A percentile compares a stretch with the other conserved stretches of the same genome.
Conservation (phyloP, 92 coral and sea anemone species). For the Epizoanthus stellaris region DNA sequence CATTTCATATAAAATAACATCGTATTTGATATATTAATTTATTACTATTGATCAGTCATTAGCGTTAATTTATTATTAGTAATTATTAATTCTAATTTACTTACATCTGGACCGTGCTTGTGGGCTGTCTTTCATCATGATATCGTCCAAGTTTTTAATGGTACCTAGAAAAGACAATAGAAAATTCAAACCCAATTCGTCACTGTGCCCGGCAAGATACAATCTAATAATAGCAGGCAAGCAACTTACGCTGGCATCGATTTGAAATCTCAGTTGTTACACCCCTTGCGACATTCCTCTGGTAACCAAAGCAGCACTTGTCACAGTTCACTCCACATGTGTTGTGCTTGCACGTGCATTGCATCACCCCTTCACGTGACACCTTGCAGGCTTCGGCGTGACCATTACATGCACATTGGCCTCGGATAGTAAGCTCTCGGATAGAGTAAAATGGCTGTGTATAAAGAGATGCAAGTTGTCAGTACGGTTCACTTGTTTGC, state of each 20-base stretch:
- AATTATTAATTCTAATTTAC: neutral
- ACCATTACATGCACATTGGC: constrained; percentile 68
- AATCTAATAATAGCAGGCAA: no score
- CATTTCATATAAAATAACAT: no score
- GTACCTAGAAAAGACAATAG: neutral
- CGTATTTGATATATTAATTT: no score
- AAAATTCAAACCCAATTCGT: no score
- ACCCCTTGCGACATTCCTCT: constrained; percentile 6
- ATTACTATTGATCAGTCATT: no score
- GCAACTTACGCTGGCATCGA: no score
- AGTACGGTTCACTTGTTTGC: neutral
- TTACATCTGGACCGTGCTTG: constrained; percentile 3
- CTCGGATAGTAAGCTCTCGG: constrained; percentile 52
- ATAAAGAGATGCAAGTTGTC: neutral
- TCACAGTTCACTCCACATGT: constrained; percentile 72
- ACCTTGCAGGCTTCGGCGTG: constrained; percentile 62
- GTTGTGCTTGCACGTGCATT: constrained; percentile 64
- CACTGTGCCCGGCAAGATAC: no score
- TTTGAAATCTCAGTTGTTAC: no score
- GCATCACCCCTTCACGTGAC: constrained; percentile 62
- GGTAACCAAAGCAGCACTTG: constrained; percentile 63
- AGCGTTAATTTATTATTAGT: no score
- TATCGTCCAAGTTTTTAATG: neutral
- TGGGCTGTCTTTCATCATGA: constrained; percentile 28
- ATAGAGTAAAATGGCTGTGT: constrained; percentile 61